phyloP scores from a whole-genome alignment of 2,113 vertebrate species.

The Periophthalmus modestus region DNA sequence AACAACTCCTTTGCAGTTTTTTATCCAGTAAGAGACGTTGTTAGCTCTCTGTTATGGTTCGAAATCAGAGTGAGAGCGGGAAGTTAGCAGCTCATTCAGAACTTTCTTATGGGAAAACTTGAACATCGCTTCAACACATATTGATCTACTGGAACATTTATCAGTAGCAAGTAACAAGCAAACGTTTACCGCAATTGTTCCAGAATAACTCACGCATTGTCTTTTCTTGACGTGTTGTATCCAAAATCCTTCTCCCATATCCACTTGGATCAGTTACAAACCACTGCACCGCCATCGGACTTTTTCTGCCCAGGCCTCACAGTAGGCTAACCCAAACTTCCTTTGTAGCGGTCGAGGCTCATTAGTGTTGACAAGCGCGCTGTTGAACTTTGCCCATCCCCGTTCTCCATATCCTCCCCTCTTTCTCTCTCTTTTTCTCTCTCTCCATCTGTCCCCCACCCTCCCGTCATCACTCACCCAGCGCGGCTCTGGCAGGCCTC shows the following conservation, averaged over 20 bases:
- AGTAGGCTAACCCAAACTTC: neutral
- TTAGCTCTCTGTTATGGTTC: neutral
- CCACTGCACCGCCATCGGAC: neutral
- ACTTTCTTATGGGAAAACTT: neutral
- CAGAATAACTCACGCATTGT: neutral
- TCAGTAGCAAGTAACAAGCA: neutral
- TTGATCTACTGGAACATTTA: neutral
- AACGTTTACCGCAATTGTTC: neutral
- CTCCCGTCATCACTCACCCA: constrained; percentile 67
- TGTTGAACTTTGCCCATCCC: constrained; percentile 43
- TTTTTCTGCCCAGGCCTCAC: neutral
- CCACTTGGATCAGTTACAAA: neutral
- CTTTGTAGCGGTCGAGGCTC: constrained; percentile 37
- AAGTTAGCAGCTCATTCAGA: no score
- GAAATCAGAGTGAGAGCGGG: no score
- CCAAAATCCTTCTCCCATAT: constrained; percentile 5
- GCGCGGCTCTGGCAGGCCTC: constrained; percentile 53
- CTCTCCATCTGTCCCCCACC: constrained; percentile 49
- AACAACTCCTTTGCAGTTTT: neutral
- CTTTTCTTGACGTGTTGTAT: neutral
- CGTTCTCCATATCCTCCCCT: no score
- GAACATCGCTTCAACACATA: neutral
- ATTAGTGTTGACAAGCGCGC: constrained; percentile 57
- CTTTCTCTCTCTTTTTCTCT: neutral
- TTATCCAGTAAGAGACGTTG: no score